These are phyloP conservation scores for Drosophila tripunctata DNA, from an alignment of 2,888 invertebrate genomes.

Conservation along the genomic window DNA sequence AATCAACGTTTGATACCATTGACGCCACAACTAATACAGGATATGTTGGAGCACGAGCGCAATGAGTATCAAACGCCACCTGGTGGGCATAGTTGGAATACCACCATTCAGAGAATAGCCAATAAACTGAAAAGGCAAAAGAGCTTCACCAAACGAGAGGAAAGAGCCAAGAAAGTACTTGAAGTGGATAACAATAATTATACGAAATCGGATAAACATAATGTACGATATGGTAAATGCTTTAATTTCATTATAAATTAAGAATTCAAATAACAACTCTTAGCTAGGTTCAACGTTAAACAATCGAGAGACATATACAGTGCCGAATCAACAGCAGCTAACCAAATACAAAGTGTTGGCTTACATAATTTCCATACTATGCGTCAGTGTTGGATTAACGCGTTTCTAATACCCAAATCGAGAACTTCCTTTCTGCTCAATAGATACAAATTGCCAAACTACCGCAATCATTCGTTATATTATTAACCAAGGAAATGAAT, in stretches of 20 bases:
- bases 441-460: background rate
- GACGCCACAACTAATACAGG: slow-evolving; percentile 24
- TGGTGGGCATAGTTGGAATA: background rate
- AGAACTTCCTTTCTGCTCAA: slow-evolving; percentile 28
- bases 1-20: slow-evolving; percentile 29
- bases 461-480: background rate
- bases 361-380: background rate
- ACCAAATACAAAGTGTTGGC: background rate
- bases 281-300: slow-evolving; percentile 2
- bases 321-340: no score
- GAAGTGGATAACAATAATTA: background rate
- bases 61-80: slow-evolving; percentile 33
- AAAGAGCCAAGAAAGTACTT: background rate
- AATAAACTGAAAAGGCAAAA: background rate
- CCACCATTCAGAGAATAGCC: background rate
- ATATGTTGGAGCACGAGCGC: slow-evolving; percentile 22
- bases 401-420: slow-evolving; percentile 8
- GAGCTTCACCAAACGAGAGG: background rate
- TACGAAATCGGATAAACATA: no score
- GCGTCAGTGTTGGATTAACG: slow-evolving; percentile 17
- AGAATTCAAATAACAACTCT: slow-evolving; percentile 1
- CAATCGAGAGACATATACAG: background rate
- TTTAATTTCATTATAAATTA: background rate
- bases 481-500: slow-evolving; percentile 8
- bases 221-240: background rate